phyloP scores from a whole-genome alignment of 2,113 vertebrate species.

The Sphaerodactylus townsendi region DNA sequence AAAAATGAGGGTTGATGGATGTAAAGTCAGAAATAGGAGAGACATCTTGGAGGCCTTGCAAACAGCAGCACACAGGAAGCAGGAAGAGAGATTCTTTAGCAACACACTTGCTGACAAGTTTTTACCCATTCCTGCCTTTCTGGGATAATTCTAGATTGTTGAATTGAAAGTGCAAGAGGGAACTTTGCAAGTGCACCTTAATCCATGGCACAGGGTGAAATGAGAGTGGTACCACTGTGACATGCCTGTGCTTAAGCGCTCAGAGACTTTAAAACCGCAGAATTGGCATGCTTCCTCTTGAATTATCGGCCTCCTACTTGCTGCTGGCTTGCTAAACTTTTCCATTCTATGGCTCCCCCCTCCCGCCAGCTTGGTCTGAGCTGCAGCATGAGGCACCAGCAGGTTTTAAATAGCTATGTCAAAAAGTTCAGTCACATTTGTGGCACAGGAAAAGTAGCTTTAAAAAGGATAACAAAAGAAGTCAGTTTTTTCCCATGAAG shows the following conservation, averaged over 20 bases:
- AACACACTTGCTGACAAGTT: too few relatives aligned
- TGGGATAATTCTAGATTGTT: too few relatives aligned
- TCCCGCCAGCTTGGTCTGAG: neutral
- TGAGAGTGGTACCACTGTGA: neutral
- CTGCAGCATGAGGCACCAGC: rapidly evolving
- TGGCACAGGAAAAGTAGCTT: neutral
- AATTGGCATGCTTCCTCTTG: neutral
- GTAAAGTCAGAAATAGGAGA: neutral
- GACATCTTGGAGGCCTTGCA: neutral
- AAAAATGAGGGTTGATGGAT: neutral
- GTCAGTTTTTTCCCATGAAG: neutral
- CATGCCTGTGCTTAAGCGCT: neutral
- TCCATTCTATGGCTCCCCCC: rapidly evolving
- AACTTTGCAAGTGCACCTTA: neutral
- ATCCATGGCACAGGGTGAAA: neutral
- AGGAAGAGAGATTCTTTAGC: too few relatives aligned
- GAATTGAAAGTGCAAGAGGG: too few relatives aligned
- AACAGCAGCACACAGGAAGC: too few relatives aligned
- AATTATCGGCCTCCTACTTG: neutral
- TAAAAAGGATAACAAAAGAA: neutral
- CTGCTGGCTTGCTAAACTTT: neutral
- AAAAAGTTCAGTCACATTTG: neutral
- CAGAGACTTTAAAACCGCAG: neutral
- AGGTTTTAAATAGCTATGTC: neutral
- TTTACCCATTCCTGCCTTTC: too few relatives aligned